Evolutionary conservation across 2,888 invertebrate species (phyloP).

Genomic region (Luperina nickerlii): DNA sequence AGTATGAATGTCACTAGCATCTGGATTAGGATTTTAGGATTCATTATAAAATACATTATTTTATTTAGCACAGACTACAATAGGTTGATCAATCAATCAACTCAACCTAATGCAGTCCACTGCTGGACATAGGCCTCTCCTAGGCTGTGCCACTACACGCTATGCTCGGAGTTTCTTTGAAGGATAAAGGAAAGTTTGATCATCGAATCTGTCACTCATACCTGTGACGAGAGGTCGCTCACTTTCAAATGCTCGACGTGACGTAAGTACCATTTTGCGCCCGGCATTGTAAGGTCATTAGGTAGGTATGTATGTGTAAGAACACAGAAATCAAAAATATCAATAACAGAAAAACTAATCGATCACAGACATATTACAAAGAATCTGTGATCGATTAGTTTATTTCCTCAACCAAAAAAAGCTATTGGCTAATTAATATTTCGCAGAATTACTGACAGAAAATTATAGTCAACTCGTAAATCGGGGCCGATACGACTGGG

Average conservation of each 20-base stretch:
- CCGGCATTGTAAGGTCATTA: neutral
- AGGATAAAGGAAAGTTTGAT: neutral
- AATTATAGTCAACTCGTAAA: no score
- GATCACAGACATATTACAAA: no score
- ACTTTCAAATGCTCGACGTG: neutral
- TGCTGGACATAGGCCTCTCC: no score
- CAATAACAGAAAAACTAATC: neutral
- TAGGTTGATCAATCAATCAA: no score
- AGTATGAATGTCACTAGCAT: slow-evolving; percentile 69
- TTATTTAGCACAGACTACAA: neutral
- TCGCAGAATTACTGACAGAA: neutral
- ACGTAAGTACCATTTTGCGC: neutral
- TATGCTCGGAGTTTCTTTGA: no score
- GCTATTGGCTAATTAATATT: neutral
- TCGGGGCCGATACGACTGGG: no score
- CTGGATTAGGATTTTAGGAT: slow-evolving; percentile 41
- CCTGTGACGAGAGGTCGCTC: neutral
- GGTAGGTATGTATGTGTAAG: neutral
- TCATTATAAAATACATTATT: neutral
- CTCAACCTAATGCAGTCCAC: no score
- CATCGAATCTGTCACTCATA: neutral
- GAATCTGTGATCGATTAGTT: no score
- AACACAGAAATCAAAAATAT: neutral
- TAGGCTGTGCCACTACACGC: no score
- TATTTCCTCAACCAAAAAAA: neutral